These are phyloP conservation scores for Caenorhabditis latens DNA, from an alignment of 1,140 invertebrate genomes.

Conservation along the genomic window DNA sequence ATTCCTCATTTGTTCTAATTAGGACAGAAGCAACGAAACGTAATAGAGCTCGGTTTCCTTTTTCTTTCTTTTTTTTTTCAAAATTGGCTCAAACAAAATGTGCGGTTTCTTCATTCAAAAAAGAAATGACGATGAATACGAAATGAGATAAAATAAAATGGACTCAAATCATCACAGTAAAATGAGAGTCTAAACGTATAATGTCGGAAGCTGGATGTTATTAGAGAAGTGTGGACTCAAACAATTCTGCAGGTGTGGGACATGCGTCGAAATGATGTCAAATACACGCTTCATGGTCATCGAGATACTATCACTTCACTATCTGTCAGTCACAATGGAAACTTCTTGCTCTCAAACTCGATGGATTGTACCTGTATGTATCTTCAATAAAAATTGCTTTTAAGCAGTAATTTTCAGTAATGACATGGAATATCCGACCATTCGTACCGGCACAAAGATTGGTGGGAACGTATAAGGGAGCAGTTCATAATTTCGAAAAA, in stretches of 20 bases:
- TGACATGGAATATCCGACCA: conserved; percentile 84
- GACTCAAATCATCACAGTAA: too few relatives aligned
- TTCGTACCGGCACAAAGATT: conserved; percentile 89
- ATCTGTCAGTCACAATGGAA: conserved; percentile 91
- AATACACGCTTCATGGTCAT: conserved; percentile 89
- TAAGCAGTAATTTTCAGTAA: conserved; percentile 73
- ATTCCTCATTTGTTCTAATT: too few relatives aligned
- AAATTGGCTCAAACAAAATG: too few relatives aligned
- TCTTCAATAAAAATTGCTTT: background rate
- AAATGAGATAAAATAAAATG: too few relatives aligned
- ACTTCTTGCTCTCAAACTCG: conserved; percentile 91
- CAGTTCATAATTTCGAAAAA: conserved; percentile 98
- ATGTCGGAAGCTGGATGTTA: too few relatives aligned
- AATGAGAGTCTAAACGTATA: too few relatives aligned
- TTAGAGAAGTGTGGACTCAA: background rate
- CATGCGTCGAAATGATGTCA: conserved; percentile 88
- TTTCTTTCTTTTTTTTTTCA: too few relatives aligned
- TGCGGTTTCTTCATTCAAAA: too few relatives aligned
- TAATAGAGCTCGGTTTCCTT: too few relatives aligned
- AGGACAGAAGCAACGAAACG: too few relatives aligned
- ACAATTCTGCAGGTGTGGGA: conserved; percentile 83
- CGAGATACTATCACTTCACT: conserved; percentile 94
- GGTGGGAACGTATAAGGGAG: conserved; percentile 90
- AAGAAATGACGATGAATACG: too few relatives aligned
- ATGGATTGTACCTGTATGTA: conserved; percentile 90